A percentile compares a stretch with the other conserved stretches of the same genome.
Evolutionary conservation across 2,888 invertebrate species (phyloP).

Genomic region (Eudemis profundana): DNA sequence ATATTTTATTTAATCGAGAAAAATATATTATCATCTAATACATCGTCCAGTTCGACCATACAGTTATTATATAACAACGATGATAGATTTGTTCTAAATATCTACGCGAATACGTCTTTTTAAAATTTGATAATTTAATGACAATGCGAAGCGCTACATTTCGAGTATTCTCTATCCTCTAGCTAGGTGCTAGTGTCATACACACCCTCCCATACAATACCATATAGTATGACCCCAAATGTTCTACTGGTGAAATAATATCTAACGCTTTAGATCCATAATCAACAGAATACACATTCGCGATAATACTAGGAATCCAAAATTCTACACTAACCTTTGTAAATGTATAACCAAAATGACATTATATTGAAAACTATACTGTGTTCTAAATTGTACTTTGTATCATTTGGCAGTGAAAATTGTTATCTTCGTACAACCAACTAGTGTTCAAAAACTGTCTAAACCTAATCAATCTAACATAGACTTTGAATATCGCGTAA

Average conservation of each 20-base stretch:
- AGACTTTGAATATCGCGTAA: conserved; percentile 61
- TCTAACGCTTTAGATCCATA: conserved; percentile 18
- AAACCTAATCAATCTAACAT: conserved; percentile 55
- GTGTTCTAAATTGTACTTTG: conserved; percentile 73
- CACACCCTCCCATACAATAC: conserved; percentile 6
- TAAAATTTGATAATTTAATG: conserved; percentile 52
- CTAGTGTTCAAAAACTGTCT: conserved; percentile 57
- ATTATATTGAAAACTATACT: conserved; percentile 54
- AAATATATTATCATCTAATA: conserved; percentile 68
- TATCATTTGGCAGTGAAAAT: conserved; percentile 77
- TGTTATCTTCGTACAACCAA: conserved; percentile 56
- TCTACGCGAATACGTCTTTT: conserved; percentile 62
- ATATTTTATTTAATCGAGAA: conserved; percentile 69
- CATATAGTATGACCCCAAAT: conserved; percentile 10
- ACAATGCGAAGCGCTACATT: conserved; percentile 42
- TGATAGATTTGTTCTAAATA: conserved; percentile 59
- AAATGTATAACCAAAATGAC: conserved; percentile 50
- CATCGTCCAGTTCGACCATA: conserved; percentile 66
- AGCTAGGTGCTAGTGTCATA: conserved; percentile 38
- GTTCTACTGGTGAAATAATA: conserved; percentile 37
- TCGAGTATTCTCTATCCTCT: conserved; percentile 44
- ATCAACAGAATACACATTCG: conserved; percentile 26
- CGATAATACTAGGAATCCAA: conserved; percentile 51
- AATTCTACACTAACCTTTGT: conserved; percentile 52
- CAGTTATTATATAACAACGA: conserved; percentile 70